Conservation (phyloP, 1,140 invertebrate genomes). For the Pseudomyrmex cubaensis region DNA sequence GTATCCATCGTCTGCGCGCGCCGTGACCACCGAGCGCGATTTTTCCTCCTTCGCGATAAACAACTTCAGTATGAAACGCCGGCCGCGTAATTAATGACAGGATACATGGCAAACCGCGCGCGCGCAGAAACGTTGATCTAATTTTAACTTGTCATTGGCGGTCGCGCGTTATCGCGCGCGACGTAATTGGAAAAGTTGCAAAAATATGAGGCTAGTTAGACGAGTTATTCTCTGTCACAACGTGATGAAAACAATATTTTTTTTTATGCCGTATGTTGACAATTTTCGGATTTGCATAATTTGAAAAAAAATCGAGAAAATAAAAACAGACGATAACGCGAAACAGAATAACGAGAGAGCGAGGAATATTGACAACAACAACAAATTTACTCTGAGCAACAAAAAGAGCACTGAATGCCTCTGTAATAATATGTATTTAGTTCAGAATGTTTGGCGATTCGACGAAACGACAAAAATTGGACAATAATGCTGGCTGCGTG, state of each 20-base stretch:
- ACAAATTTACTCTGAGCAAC: background rate
- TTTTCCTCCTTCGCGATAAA: constrained; percentile 56
- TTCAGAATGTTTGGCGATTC: background rate
- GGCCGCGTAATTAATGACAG: constrained; percentile 40
- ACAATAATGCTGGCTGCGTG: constrained; percentile 35
- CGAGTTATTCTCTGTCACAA: constrained; percentile 14
- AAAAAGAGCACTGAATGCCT: background rate
- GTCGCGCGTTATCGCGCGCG: constrained; percentile 32
- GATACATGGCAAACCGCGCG: constrained; percentile 23
- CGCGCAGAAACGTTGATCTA: constrained; percentile 35
- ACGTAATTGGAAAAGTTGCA: constrained; percentile 37
- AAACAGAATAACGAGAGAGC: background rate
- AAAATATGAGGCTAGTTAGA: constrained; percentile 14
- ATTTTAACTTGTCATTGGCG: constrained; percentile 47
- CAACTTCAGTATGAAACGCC: constrained; percentile 47
- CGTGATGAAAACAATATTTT: background rate
- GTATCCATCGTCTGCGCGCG: constrained; percentile 44
- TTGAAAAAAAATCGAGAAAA: background rate
- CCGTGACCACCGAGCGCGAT: constrained; percentile 17
- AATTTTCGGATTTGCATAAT: too few relatives aligned
- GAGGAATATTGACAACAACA: background rate
- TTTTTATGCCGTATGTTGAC: background rate
- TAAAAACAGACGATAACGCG: background rate
- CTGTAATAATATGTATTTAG: background rate
- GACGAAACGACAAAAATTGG: constrained; percentile 3